Evolutionary conservation across 2,797 vertebrate species (phyloP).

Genomic region (Acrocephalus scirpaceus): DNA sequence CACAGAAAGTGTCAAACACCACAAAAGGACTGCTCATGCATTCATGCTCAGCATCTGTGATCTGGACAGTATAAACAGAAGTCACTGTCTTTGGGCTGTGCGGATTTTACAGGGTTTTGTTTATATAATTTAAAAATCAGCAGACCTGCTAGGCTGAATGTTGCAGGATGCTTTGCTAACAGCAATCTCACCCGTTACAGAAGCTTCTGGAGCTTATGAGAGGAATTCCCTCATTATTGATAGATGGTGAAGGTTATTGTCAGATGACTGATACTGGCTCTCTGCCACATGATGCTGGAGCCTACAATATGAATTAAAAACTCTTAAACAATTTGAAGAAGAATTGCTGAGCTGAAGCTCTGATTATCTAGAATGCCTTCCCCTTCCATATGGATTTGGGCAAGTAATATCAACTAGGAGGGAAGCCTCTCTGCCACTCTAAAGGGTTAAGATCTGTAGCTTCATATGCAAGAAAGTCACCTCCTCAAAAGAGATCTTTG

Average conservation of each 20-base stretch:
- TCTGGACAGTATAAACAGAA: constrained; percentile 48
- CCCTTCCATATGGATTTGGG: not conserved
- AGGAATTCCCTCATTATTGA: constrained; percentile 51
- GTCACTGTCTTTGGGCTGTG: not conserved
- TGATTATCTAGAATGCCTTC: not conserved
- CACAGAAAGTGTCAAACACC: constrained; percentile 43
- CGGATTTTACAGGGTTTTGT: constrained; percentile 11
- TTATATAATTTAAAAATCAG: constrained; percentile 44
- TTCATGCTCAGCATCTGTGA: constrained; percentile 56
- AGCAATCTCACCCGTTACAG: not conserved
- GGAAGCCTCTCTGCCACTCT: not conserved
- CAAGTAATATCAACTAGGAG: not conserved
- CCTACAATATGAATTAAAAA: constrained; percentile 37
- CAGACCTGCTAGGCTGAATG: constrained; percentile 33
- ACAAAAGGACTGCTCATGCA: constrained; percentile 54
- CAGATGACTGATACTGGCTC: constrained; percentile 28
- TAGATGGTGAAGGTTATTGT: constrained; percentile 18
- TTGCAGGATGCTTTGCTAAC: constrained; percentile 46
- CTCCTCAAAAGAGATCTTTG: not conserved
- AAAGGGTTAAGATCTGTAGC: not conserved
- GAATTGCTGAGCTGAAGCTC: constrained; percentile 25
- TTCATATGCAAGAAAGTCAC: not conserved
- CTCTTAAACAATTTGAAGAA: constrained; percentile 46
- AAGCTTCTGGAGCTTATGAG: not conserved
- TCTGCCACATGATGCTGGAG: not conserved